Evolutionary conservation across 2,797 vertebrate genomes (phyloP).

Genomic region (Microctenopoma steveboyesi): DNA sequence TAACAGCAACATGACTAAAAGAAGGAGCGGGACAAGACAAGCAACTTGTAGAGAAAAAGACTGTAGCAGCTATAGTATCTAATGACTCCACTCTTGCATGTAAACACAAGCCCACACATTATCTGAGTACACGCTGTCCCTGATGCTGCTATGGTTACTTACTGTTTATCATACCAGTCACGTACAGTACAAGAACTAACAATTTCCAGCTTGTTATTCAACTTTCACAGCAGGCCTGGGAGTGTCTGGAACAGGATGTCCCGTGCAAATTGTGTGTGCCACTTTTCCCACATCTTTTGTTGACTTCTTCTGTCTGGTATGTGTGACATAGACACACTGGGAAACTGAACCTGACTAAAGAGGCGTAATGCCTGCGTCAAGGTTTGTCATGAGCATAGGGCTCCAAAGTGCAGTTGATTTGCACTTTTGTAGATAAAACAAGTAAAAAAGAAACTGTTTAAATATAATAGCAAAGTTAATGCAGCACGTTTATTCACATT

Average conservation of each 20-base stretch:
- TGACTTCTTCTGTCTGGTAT: slow-evolving; percentile 50
- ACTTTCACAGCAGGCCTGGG: slow-evolving; percentile 6
- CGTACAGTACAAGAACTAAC: slow-evolving; percentile 17
- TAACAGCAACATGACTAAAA: slow-evolving; percentile 26
- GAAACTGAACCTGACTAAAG: slow-evolving; percentile 20
- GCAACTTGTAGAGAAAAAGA: not conserved
- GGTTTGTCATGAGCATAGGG: not conserved
- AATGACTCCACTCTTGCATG: slow-evolving; percentile 49
- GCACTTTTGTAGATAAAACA: not conserved
- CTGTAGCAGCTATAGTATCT: not conserved
- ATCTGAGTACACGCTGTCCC: not conserved
- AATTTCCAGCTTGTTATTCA: slow-evolving; percentile 8
- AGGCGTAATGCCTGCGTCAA: slow-evolving; percentile 8
- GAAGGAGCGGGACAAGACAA: slow-evolving; percentile 21
- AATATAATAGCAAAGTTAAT: slow-evolving; percentile 29
- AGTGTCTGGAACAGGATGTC: slow-evolving; percentile 16
- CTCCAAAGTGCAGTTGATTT: too few species aligned
- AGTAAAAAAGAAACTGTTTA: not conserved
- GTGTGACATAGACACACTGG: slow-evolving; percentile 1
- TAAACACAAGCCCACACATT: slow-evolving; percentile 40
- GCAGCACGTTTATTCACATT: slow-evolving; percentile 50
- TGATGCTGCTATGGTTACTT: slow-evolving; percentile 45
- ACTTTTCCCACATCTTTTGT: slow-evolving; percentile 6
- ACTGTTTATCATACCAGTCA: slow-evolving; percentile 26
- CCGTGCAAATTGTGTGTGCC: not conserved